phyloP scores from a whole-genome alignment of 2,888 invertebrate genomes.

The Eudasyphora cyanicolor region DNA sequence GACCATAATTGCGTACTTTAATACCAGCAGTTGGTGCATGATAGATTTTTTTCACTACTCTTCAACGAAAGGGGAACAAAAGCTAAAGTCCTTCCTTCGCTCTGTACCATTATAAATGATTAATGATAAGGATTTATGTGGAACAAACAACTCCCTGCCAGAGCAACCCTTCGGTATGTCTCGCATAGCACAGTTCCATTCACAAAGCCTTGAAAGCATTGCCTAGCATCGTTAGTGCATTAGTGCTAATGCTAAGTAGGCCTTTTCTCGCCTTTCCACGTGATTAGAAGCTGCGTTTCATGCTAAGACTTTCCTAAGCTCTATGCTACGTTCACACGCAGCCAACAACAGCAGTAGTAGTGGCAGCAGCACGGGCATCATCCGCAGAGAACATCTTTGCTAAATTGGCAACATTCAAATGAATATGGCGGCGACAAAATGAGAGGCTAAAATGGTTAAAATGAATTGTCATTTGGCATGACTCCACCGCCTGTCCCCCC shows the following conservation, averaged over 20 bases:
- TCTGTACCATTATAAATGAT: slow-evolving; percentile 79
- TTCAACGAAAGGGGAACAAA: slow-evolving; percentile 13
- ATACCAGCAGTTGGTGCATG: slow-evolving; percentile 76
- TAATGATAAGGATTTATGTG: slow-evolving; percentile 75
- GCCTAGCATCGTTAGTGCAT: slow-evolving; percentile 35
- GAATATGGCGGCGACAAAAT: slow-evolving; percentile 60
- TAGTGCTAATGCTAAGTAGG: slow-evolving; percentile 54
- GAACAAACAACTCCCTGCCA: slow-evolving; percentile 40
- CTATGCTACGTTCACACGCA: slow-evolving; percentile 15
- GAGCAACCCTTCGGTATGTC: slow-evolving; percentile 71
- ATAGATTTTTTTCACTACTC: slow-evolving; percentile 68
- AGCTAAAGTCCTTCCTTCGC: slow-evolving; percentile 15
- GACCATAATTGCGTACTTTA: slow-evolving; percentile 66
- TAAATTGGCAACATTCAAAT: slow-evolving; percentile 70
- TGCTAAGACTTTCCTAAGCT: slow-evolving; percentile 42
- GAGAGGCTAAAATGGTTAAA: slow-evolving; percentile 55
- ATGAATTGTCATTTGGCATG: slow-evolving; percentile 58
- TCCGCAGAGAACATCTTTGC: slow-evolving; percentile 56
- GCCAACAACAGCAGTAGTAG: no score
- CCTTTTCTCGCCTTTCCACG: slow-evolving; percentile 80
- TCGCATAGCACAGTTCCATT: slow-evolving; percentile 55
- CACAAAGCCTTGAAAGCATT: slow-evolving; percentile 71
- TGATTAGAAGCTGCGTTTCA: slow-evolving; percentile 70
- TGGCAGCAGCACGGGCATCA: slow-evolving; percentile 35
- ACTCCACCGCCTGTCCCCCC: not conserved